A percentile compares a stretch with the other conserved stretches of the same genome.
Conservation (phyloP, 23 tunicate genomes). For the Halocynthia roretzi region DNA sequence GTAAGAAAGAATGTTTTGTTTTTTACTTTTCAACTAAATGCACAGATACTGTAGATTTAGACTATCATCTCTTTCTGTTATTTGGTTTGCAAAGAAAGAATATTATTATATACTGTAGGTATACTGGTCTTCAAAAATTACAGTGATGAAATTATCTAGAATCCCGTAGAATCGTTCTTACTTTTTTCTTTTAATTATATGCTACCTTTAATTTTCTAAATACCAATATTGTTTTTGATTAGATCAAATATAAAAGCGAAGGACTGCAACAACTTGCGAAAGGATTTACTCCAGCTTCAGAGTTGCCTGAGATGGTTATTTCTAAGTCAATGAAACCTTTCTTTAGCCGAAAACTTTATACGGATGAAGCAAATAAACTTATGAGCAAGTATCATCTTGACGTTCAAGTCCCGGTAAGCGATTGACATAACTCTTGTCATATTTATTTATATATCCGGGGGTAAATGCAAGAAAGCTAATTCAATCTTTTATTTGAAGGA, state of each 20-base stretch:
- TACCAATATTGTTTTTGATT: background rate
- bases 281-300: conserved; percentile 32
- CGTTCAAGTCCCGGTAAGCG: conserved; percentile 71
- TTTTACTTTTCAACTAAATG: no score
- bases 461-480: background rate
- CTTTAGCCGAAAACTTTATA: conserved; percentile 32
- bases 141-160: no score
- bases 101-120: no score
- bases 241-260: conserved; percentile 54
- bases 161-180: no score
- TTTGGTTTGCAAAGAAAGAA: no score
- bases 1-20: no score
- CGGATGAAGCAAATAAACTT: conserved; percentile 55
- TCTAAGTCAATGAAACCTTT: conserved; percentile 70
- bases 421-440: background rate
- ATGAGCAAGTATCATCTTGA: conserved; percentile 84
- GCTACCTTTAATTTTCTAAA: no score
- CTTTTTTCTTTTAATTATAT: no score
- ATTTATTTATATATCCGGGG: no score
- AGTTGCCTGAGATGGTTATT: conserved; percentile 84
- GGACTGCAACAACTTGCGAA: conserved; percentile 9
- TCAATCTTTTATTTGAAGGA: background rate
- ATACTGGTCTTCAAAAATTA: no score
- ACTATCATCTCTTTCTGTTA: no score
- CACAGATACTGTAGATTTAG: no score